Evolutionary conservation across 2,797 vertebrate genomes (phyloP), one percentile per base, ranked within the genome.

Genomic region (Enteromius trimaculatus): DNA sequence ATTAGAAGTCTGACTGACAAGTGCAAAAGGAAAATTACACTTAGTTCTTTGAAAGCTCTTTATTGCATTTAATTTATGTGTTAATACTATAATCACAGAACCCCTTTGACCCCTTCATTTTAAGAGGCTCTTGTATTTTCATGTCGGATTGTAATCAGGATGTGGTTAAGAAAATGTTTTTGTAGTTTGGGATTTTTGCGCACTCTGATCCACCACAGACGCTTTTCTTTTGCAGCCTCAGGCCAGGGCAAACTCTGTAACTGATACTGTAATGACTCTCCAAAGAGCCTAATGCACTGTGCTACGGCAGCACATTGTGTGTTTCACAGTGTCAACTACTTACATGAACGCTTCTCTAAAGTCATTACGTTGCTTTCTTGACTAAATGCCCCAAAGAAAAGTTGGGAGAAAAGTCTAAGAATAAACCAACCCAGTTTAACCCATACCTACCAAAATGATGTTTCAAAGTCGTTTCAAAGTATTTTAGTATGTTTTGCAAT

Each of bases 251-350:
- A 70, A 77, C 47, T 78, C 51, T 85, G 87, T 85, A 85, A 79
- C 85, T 80, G 83, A 86, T 86, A 68, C 51, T 71, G 77, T 83
- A 86, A 88, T 85, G 87, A 86, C 83, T 85, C 81, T 77, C 82
- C 62, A 53, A 49, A 66, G 51, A 83, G 70, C 21, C 72, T 81
- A 65, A 66, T 79, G 85, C 83, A 60, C 78, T 44, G 80, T 71
- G 85, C 87, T 75, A 81, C 70, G 77, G 44, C 85, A 86, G 85
- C 85, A 66, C 76, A 80, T 86, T 84, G 75, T 84, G 81, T 65
- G 71, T 88, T 84, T 86, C 75, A 86, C 84, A 64, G 75, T 51
- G 65, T 65, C 65, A 77, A 64, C 37, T 81, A 75, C 75, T 69
- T 58, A 49, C 19, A 86, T 21, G 81, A 82, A 77, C 60, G 72